Conservation (phyloP, 2,797 vertebrate genomes). For the Acridotheres tristis region DNA sequence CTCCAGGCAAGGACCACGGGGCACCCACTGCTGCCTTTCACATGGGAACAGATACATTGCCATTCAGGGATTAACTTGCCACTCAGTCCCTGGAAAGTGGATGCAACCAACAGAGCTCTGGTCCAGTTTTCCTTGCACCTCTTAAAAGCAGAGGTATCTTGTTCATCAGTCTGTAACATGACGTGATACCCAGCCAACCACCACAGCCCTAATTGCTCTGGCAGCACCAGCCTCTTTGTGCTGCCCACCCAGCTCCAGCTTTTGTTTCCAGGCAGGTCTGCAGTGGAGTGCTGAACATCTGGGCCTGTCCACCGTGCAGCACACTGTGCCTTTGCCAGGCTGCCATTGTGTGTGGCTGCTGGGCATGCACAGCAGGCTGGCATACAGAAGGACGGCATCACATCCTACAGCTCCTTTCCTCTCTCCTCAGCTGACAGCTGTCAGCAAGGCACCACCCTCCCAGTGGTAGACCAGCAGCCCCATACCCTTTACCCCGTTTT, state of each 20-base stretch:
- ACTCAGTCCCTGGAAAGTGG: background rate
- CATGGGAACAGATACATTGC: background rate
- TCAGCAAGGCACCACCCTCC: background rate
- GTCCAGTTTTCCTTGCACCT: background rate
- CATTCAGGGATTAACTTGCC: conserved; percentile 34
- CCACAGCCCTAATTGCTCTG: background rate
- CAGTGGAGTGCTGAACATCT: rapidly evolving
- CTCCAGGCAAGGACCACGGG: background rate
- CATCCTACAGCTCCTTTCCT: background rate
- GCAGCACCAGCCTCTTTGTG: conserved; percentile 48
- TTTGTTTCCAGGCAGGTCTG: background rate
- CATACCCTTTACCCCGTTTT: background rate
- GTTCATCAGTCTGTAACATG: background rate
- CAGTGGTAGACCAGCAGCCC: background rate
- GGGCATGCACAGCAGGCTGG: background rate
- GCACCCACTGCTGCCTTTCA: background rate
- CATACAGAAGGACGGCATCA: rapidly evolving
- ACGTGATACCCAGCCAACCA: background rate
- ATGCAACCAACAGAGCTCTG: background rate
- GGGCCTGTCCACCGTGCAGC: background rate
- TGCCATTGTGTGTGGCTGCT: rapidly evolving
- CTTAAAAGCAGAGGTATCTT: background rate
- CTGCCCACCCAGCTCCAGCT: background rate
- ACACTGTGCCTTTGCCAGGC: rapidly evolving
- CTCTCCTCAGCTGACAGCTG: background rate